Conservation (phyloP, 1,140 invertebrate genomes). For the Tachypleus tridentatus region DNA sequence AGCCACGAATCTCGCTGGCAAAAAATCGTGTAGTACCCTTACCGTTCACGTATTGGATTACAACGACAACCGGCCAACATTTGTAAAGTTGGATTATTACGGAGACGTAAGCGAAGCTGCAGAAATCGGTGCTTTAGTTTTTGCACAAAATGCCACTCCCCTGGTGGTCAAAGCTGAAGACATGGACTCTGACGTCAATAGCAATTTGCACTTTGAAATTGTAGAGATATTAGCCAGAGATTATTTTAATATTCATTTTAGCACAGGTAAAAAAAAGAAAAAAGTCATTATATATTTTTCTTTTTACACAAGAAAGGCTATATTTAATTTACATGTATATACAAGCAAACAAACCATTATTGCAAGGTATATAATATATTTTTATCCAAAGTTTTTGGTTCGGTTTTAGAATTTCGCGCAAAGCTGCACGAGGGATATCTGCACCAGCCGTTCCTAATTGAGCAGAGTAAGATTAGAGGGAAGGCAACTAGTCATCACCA, state of each 20-base stretch:
- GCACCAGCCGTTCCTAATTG: too few species aligned
- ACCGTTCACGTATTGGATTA: slow-evolving; percentile 38
- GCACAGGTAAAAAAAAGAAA: slow-evolving; percentile 43
- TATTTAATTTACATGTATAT: too few species aligned
- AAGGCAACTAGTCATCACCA: too few species aligned
- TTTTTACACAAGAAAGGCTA: too few species aligned
- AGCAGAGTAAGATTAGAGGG: too few species aligned
- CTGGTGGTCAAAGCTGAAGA: slow-evolving; percentile 66
- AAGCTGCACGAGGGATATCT: too few species aligned
- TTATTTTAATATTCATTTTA: slow-evolving; percentile 74
- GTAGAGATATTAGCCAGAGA: slow-evolving; percentile 54
- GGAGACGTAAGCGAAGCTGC: slow-evolving; percentile 60
- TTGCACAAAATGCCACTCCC: slow-evolving; percentile 46
- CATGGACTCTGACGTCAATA: slow-evolving; percentile 66
- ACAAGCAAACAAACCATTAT: too few species aligned
- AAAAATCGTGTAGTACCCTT: slow-evolving; percentile 28
- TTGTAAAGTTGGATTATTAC: slow-evolving; percentile 51
- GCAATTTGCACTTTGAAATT: slow-evolving; percentile 70
- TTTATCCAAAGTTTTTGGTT: too few species aligned
- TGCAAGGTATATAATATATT: too few species aligned
- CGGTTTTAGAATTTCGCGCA: too few species aligned
- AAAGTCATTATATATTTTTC: too few species aligned
- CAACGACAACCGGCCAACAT: slow-evolving; percentile 73
- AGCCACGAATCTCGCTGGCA: slow-evolving; percentile 69
- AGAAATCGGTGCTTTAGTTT: slow-evolving; percentile 53